Base-by-base conservation (phyloP, 2,113 vertebrate species). In the Monopterus albus region DNA sequence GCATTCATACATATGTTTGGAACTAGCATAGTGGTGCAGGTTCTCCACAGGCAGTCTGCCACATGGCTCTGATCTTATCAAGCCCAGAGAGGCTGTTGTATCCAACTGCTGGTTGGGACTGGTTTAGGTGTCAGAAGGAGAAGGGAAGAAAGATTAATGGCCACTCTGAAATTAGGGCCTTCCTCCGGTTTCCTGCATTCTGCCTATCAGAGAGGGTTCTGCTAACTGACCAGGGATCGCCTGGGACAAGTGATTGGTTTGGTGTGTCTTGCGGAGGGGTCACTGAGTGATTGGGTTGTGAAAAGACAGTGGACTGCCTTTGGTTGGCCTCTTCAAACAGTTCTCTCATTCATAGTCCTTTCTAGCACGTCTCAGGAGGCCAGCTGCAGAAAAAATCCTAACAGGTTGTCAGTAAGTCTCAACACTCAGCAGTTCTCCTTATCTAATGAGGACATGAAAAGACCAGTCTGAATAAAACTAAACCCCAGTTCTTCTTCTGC, bases 111-210 rank as follows among this genome's bases (percentile, higher is more conserved):
- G 88, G 80, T 81, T 68, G 78, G 50, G 73, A 84, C 60, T 63
- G 81, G 82, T 83, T 92, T 79, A 88, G 62, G 81, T 92, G 77
- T 88, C 88, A 88, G 60, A 83, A 74, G 74, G 85, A 85, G 85
- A 88, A 86, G 75, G 76, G 71, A 74, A 91, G 89, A 87, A 91
- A 92, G 91, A 93, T 93, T 91, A 92, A 92, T 92, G 90, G 73
- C 77, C 69, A 76, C 67, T 76, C 65, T 85, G 79, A 87, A 86
- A 82, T 38, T 26, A 77, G 78, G 73, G 73, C 84, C 71, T 78
- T 84, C 75, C 84, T 87, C 78, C 69, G 25, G 71, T 73, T 63
- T 70, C 78, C 71, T 31, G 11, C 11, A 42, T 58, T 31, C 71
- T 86, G 71, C 72, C 79, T 63, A 58, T 86, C 67, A 82, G 66